phyloP scores from a whole-genome alignment of 2,113 vertebrate species.

The Corydoras sp. region DNA sequence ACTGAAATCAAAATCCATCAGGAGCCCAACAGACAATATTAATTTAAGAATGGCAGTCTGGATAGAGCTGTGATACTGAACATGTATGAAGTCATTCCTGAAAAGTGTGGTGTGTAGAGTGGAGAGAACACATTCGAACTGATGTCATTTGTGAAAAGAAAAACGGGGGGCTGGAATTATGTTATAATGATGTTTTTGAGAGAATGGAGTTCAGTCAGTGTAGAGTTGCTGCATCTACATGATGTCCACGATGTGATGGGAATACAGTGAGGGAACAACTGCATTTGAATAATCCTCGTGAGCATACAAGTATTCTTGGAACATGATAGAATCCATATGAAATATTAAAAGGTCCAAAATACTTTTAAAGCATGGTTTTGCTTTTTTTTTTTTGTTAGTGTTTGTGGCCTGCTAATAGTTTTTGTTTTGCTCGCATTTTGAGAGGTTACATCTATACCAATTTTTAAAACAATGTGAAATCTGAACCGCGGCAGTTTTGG shows the following conservation, averaged over 20 bases:
- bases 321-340: not conserved
- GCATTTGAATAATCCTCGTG: slow-evolving; percentile 6
- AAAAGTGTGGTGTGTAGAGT: not conserved
- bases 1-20: too few species aligned
- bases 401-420: slow-evolving; percentile 18
- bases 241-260: not conserved
- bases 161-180: not conserved
- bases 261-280: slow-evolving; percentile 28
- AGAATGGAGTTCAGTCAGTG: slow-evolving; percentile 1
- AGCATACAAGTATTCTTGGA: slow-evolving; percentile 4
- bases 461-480: slow-evolving; percentile 14
- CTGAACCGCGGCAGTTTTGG: not conserved
- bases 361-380: slow-evolving; percentile 11
- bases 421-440: slow-evolving; percentile 7
- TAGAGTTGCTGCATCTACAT: not conserved
- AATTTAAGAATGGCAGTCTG: not conserved
- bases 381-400: not conserved
- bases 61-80: too few species aligned
- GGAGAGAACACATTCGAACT: not conserved
- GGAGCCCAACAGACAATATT: not conserved
- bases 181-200: not conserved
- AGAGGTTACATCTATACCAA: slow-evolving; percentile 18
- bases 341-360: slow-evolving; percentile 22
- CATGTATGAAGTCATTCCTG: too few species aligned
- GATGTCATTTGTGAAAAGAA: slow-evolving; percentile 11